These are phyloP conservation scores for Thamnophis sirtalis DNA, from an alignment of 2,113 vertebrate species.

Conservation along the genomic window DNA sequence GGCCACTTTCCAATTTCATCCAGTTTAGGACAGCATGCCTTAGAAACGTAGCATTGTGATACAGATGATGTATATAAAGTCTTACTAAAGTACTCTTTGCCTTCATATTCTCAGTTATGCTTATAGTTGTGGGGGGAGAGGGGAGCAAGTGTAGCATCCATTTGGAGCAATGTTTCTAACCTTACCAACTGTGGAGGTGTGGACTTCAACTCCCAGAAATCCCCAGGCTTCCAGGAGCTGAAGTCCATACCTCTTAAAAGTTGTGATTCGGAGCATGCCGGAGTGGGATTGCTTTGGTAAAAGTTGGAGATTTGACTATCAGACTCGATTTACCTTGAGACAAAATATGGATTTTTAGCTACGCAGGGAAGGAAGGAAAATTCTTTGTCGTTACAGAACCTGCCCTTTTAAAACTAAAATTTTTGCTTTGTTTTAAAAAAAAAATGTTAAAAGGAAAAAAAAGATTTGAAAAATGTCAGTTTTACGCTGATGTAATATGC, in stretches of 20 bases:
- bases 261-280: background rate
- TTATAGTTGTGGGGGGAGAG: background rate
- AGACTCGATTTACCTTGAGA: background rate
- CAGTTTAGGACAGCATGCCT: constrained; percentile 17
- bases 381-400: constrained; percentile 55
- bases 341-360: constrained; percentile 14
- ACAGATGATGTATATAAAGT: constrained; percentile 4
- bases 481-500: constrained; percentile 65
- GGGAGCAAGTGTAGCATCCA: constrained; percentile 27
- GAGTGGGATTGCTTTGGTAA: constrained; percentile 29
- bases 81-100: constrained; percentile 27
- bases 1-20: background rate
- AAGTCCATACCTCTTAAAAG: background rate
- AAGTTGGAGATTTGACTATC: background rate
- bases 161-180: background rate
- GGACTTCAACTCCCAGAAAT: background rate
- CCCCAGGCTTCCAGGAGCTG: background rate
- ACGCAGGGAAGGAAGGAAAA: constrained; percentile 19
- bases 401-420: constrained; percentile 60
- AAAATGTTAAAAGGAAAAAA: constrained; percentile 31
- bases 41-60: constrained; percentile 34
- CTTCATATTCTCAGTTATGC: constrained; percentile 30
- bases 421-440: constrained; percentile 58
- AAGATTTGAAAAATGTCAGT: constrained; percentile 53
- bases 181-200: background rate